Evolutionary conservation across 2,888 invertebrate genomes (phyloP).

Genomic region (Dysmachus trigonus): DNA sequence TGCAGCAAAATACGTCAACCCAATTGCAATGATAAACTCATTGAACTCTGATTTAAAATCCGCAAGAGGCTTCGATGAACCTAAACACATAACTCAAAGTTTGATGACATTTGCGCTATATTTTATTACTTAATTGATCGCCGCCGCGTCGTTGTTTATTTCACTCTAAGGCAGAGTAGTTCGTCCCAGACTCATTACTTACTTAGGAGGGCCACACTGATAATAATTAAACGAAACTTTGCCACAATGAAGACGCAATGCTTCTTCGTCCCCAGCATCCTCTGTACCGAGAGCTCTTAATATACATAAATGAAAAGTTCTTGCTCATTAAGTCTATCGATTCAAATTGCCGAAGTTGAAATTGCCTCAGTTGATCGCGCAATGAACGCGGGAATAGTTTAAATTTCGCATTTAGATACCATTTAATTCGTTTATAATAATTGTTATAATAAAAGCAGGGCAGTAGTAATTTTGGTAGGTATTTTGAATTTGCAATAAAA

Average conservation of each 20-base stretch:
- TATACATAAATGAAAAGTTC: background rate
- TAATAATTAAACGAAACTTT: background rate
- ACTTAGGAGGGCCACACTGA: background rate
- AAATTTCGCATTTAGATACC: background rate
- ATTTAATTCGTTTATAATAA: background rate
- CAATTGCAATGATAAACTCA: background rate
- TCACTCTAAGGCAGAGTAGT: background rate
- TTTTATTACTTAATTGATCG: background rate
- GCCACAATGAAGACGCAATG: background rate
- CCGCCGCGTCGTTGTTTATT: background rate
- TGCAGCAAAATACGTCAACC: background rate
- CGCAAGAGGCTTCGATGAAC: background rate
- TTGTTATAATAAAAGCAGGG: no score
- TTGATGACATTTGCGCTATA: conserved; percentile 2
- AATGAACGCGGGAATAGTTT: background rate
- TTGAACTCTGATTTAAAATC: background rate
- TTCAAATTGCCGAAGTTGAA: background rate
- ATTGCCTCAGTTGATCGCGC: background rate
- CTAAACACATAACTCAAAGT: background rate
- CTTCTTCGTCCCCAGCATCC: background rate
- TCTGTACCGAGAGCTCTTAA: background rate
- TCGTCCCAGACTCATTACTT: background rate
- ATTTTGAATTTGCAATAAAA: background rate
- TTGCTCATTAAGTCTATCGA: background rate
- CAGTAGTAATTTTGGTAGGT: background rate